These are phyloP conservation scores for Stichopus horrens DNA, from an alignment of 53 echinoderm and acorn worm genomes.

Conservation along the genomic window DNA sequence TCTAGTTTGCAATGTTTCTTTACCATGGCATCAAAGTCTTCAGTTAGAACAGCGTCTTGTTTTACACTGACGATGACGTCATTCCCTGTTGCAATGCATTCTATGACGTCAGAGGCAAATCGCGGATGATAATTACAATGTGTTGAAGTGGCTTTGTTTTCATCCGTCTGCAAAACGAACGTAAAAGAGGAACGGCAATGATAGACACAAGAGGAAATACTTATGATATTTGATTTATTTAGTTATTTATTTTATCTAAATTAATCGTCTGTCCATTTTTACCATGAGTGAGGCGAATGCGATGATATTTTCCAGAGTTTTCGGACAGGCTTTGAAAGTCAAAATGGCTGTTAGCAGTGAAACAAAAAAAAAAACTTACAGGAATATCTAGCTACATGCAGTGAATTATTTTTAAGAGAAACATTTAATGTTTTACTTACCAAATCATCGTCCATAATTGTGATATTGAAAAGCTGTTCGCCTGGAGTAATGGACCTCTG, in stretches of 20 bases:
- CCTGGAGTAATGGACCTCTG: background rate
- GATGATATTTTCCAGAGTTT: too few species aligned
- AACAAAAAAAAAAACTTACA: too few species aligned
- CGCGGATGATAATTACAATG: background rate
- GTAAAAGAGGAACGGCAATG: too few species aligned
- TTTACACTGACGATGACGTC: background rate
- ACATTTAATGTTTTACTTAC: constrained; percentile 8
- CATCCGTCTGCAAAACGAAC: background rate
- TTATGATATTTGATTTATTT: too few species aligned
- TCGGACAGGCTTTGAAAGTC: too few species aligned
- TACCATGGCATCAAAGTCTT: constrained; percentile 18
- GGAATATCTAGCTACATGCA: too few species aligned
- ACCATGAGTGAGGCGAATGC: too few species aligned
- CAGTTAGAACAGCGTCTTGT: background rate
- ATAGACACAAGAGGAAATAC: too few species aligned
- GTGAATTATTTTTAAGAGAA: too few species aligned
- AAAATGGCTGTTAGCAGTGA: too few species aligned
- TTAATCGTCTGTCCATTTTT: too few species aligned
- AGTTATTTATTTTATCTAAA: too few species aligned
- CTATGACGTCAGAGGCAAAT: background rate
- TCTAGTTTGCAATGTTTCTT: background rate
- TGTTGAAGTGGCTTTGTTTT: constrained; percentile 2
- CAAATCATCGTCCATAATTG: background rate
- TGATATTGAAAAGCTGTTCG: constrained; percentile 16
- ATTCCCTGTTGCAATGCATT: background rate